Evolutionary conservation across 2,113 vertebrate genomes (phyloP).

Genomic region (Eulacestoma nigropectus): DNA sequence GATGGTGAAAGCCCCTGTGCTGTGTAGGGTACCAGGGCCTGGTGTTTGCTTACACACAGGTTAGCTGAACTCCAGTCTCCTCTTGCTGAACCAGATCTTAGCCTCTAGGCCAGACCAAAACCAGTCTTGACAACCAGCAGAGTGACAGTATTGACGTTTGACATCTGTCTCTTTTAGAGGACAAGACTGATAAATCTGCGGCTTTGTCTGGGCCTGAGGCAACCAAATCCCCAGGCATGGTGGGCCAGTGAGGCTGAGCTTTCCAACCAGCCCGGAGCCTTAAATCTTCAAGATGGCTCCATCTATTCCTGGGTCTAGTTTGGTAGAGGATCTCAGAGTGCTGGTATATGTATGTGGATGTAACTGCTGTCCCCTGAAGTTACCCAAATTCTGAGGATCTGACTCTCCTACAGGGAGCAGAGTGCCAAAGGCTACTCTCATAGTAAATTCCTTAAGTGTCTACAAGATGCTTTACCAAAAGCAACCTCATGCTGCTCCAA

Average conservation of each 20-base stretch:
- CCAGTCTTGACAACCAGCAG: not conserved
- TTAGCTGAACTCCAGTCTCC: not conserved
- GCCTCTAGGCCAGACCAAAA: not conserved
- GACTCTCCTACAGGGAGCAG: not conserved
- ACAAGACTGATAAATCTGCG: not conserved
- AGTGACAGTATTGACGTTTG: not conserved
- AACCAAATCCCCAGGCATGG: not conserved
- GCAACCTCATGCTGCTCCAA: not conserved
- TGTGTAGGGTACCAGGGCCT: not conserved
- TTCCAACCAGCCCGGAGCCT: not conserved
- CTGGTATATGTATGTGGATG: not conserved
- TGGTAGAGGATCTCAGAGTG: not conserved
- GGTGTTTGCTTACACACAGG: not conserved
- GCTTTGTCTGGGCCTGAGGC: not conserved
- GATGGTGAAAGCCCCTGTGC: not conserved
- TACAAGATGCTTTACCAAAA: not conserved
- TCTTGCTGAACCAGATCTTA: not conserved
- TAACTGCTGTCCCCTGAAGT: not conserved
- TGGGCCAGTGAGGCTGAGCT: not conserved
- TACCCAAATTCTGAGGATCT: not conserved
- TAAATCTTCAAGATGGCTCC: not conserved
- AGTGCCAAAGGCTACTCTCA: not conserved
- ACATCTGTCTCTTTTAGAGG: not conserved
- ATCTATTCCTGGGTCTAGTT: not conserved
- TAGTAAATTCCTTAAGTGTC: not conserved